These are phyloP conservation scores for Porites rus DNA, from an alignment of 92 coral and sea anemone species.

Conservation along the genomic window DNA sequence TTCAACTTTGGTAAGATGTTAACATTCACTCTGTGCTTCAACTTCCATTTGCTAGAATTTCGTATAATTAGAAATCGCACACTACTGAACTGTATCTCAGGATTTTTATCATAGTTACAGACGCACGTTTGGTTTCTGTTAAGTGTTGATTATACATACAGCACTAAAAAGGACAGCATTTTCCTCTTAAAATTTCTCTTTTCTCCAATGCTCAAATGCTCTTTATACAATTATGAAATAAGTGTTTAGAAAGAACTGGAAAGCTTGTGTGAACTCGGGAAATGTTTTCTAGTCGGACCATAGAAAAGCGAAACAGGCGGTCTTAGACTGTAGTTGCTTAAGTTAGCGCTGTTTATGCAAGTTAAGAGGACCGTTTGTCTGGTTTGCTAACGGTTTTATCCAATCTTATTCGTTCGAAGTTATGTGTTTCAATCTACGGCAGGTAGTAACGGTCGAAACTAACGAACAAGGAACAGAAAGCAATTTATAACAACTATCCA, in stretches of 20 bases:
- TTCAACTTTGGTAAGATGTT: neutral
- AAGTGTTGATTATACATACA: neutral
- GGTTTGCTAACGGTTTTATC: no score
- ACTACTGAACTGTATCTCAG: neutral
- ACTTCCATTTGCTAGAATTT: no score
- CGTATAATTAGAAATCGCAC: no score
- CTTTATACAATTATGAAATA: neutral
- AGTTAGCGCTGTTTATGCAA: no score
- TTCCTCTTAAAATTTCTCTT: neutral
- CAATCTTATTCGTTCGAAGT: no score
- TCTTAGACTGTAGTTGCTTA: no score
- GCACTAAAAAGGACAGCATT: neutral
- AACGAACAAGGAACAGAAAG: no score
- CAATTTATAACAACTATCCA: no score
- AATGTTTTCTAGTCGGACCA: neutral
- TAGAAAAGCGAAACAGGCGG: neutral
- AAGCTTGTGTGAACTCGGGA: neutral
- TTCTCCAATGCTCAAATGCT: neutral
- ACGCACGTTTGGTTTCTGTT: neutral
- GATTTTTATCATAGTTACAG: neutral
- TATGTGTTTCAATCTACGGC: no score
- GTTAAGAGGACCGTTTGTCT: no score
- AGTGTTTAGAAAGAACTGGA: neutral
- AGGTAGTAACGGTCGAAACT: no score
- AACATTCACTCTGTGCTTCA: neutral